Evolutionary conservation across 2,113 vertebrate species (phyloP).

Genomic region (Cichladusa arquata): DNA sequence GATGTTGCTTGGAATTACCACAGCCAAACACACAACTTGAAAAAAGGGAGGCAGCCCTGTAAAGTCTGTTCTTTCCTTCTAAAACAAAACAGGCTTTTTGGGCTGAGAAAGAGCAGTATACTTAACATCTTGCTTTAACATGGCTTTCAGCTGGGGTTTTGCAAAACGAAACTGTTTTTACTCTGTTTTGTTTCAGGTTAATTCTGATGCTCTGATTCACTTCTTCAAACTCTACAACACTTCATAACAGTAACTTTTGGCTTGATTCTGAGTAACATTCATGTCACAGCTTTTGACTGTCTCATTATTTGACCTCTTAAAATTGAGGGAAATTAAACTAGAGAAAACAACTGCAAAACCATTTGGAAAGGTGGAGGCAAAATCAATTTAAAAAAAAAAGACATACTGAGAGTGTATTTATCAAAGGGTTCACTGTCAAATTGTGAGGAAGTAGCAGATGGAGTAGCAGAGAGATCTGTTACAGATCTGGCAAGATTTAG

Average conservation of each 20-base stretch:
- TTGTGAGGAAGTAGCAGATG: constrained; percentile 28
- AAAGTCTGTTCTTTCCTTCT: background rate
- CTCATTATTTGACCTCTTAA: background rate
- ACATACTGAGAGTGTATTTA: background rate
- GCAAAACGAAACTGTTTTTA: background rate
- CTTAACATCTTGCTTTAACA: constrained; percentile 12
- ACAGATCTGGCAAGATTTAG: constrained; percentile 7
- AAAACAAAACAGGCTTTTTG: background rate
- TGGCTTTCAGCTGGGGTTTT: background rate
- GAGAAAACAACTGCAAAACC: background rate
- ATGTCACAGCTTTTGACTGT: background rate
- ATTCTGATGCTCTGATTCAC: background rate
- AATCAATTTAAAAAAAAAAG: background rate
- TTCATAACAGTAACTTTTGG: background rate
- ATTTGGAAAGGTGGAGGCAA: background rate
- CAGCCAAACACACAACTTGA: background rate
- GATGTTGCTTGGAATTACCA: background rate
- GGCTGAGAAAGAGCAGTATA: constrained; percentile 10
- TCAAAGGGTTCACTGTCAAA: constrained; percentile 8
- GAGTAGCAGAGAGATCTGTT: constrained; percentile 1
- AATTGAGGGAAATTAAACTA: background rate
- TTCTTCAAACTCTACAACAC: background rate
- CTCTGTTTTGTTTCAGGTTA: constrained; percentile 8
- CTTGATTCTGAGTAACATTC: background rate
- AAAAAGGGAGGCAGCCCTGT: background rate